These are phyloP conservation scores for Neotoxoptera formosana DNA, from an alignment of 1,140 invertebrate species.

Conservation along the genomic window DNA sequence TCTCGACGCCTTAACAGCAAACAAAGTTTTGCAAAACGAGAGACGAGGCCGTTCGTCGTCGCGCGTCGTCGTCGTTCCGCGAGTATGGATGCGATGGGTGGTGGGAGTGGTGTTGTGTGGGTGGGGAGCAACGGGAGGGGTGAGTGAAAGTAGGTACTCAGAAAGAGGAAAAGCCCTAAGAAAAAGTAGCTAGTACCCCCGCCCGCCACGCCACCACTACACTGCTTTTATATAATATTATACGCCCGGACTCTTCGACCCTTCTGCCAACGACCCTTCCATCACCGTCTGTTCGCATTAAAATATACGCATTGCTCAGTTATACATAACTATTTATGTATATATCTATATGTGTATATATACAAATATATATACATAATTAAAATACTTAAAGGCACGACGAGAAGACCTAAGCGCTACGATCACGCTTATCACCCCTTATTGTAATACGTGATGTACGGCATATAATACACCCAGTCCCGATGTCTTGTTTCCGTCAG, in stretches of 20 bases:
- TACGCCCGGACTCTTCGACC: neutral
- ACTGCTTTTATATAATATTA: neutral
- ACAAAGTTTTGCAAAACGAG: constrained; percentile 52
- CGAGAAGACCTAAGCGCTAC: neutral
- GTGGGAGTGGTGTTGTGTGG: neutral
- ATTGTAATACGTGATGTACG: neutral
- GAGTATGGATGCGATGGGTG: neutral
- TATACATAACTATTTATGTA: neutral
- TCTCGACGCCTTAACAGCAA: constrained; percentile 54
- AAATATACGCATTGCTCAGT: neutral
- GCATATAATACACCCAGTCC: neutral
- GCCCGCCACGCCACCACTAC: neutral
- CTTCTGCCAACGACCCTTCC: neutral
- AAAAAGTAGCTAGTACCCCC: neutral
- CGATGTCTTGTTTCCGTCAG: neutral
- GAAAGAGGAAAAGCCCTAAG: neutral
- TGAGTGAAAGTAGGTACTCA: neutral
- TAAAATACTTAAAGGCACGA: neutral
- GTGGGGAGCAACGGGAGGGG: neutral
- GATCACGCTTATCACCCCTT: neutral
- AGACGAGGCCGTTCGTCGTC: neutral
- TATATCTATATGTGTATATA: neutral
- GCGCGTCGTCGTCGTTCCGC: neutral
- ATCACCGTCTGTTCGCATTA: neutral
- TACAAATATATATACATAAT: neutral